These are phyloP conservation scores for cattle (Bos taurus) DNA, from an alignment of 2,113 vertebrate genomes.

Conservation along the genomic window DNA sequence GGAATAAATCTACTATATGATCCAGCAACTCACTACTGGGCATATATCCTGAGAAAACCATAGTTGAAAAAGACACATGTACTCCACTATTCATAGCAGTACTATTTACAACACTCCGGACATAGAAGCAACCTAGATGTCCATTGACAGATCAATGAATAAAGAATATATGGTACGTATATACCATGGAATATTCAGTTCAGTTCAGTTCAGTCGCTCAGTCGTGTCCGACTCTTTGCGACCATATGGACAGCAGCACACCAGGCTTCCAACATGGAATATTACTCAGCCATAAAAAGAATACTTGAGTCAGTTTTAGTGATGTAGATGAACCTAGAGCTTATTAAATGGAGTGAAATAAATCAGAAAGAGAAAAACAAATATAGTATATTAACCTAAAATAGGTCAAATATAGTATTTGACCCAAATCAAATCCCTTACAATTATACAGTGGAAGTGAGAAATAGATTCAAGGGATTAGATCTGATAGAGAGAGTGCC, in stretches of 20 bases:
- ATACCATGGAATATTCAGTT: background rate
- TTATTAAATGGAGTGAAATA: background rate
- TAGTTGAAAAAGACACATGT: background rate
- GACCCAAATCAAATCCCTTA: background rate
- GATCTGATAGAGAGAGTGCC: background rate
- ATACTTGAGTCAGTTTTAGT: background rate
- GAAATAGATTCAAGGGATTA: background rate
- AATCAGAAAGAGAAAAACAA: background rate
- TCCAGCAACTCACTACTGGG: background rate
- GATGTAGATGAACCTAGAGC: background rate
- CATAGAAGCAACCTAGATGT: background rate
- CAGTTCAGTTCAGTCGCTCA: background rate
- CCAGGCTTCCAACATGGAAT: background rate
- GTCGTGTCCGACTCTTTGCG: rapidly evolving
- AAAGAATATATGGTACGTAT: background rate
- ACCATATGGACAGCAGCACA: background rate
- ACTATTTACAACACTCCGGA: background rate
- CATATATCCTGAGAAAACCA: background rate
- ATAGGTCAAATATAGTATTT: background rate
- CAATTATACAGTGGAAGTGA: background rate
- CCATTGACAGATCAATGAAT: background rate
- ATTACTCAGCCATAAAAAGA: background rate
- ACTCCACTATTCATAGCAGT: background rate
- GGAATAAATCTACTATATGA: background rate
- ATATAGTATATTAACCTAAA: background rate